Base-by-base conservation (phyloP, 92 coral and sea anemone genomes). In the Palythoa grandiflora region DNA sequence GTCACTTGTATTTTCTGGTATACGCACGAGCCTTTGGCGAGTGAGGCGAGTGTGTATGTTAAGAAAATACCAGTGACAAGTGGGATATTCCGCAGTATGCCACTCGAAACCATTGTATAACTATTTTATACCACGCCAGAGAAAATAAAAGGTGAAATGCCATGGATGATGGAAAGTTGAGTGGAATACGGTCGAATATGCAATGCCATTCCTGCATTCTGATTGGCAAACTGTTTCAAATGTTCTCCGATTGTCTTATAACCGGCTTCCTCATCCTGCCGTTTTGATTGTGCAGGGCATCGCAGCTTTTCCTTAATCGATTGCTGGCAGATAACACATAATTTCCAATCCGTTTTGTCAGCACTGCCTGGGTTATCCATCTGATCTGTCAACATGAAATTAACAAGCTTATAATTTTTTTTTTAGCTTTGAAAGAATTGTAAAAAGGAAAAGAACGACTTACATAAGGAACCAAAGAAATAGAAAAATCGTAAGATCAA, bases 191-290 rank as follows among this genome's bases (percentile, higher is more conserved):
- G 55, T 52, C 55, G 55, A 52, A 52, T 52, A 52, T 52, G 55
- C 55, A 52, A 52, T 11, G 55, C 55, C 55, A 52, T 52, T 52
- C 55, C 55, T 52, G 55, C 12, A 52, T 52, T 52, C 55, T 52
- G 55, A 52, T 87, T 48, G 53, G 73, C 87, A 38, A 87, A 87
- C 89, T 87, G 88, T 51, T 87, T 60, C 50, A 87, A 44, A 59
- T 77, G 68, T 51, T 81, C 90, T 76, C 72, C 77, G 52, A 87
- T 39, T 47, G 83, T 73, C 74, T 60, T 59, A 87, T 59, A 87
- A 15, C 90, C 77, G 53, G 90, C 90, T 73, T 59, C 90, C 76
- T 81, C 39, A 54, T 85, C 89, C 61, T 39, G 68, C 61, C 86
- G 59, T 74, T 85, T 85, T 37, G 83, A 77, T 39, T 85, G 28